Conservation (phyloP, 2,797 vertebrate genomes). For the Crocodylus rhombifer region DNA sequence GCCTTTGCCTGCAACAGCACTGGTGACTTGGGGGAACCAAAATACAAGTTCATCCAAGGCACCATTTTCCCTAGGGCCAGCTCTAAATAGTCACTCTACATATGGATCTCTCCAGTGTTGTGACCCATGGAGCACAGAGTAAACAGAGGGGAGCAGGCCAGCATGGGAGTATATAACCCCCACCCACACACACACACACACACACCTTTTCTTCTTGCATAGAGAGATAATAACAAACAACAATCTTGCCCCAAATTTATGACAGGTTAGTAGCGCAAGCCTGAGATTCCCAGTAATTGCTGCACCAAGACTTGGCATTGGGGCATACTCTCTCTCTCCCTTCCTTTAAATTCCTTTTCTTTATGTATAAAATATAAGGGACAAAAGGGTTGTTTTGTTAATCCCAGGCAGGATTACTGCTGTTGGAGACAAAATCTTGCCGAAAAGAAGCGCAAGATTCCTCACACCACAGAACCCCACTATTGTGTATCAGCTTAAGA, state of each 20-base stretch:
- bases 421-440: too few relatives aligned
- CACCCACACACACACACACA: too few relatives aligned
- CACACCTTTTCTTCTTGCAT: background rate
- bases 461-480: background rate
- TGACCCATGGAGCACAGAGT: background rate
- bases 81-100: background rate
- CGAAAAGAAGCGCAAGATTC: background rate
- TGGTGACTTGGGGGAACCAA: too few relatives aligned
- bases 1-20: too few relatives aligned
- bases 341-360: background rate
- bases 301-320: background rate
- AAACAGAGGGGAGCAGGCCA: background rate
- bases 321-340: background rate
- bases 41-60: too few relatives aligned
- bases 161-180: background rate
- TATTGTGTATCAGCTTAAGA: background rate
- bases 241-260: rapidly evolving
- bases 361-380: background rate
- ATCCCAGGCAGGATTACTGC: background rate
- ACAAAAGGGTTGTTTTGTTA: background rate
- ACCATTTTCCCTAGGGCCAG: too few relatives aligned
- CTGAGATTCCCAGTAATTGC: background rate
- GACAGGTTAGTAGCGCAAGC: background rate
- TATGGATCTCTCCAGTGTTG: background rate
- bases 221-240: background rate